Evolutionary conservation across 2,888 invertebrate species (phyloP).

Genomic region (Philereme transversata): DNA sequence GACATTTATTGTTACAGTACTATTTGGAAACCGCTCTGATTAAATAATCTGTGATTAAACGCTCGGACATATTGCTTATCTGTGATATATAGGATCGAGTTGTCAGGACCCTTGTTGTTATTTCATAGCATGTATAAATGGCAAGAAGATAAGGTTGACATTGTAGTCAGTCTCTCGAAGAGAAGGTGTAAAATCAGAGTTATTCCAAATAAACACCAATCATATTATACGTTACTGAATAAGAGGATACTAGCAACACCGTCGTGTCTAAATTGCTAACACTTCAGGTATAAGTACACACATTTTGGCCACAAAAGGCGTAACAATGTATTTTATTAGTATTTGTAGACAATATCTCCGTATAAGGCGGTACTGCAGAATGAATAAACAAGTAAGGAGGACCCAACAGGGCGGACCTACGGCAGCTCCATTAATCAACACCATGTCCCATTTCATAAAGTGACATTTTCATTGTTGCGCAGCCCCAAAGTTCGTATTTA

Average conservation of each 20-base stretch:
- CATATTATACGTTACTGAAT: too few relatives aligned
- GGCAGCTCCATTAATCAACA: conserved; percentile 75
- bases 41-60: conserved; percentile 62
- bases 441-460: conserved; percentile 75
- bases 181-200: too few relatives aligned
- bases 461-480: conserved; percentile 80
- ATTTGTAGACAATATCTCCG: conserved; percentile 19
- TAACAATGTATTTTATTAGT: neutral
- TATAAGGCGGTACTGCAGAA: conserved; percentile 26
- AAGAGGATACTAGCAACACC: too few relatives aligned
- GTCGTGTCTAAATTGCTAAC: too few relatives aligned
- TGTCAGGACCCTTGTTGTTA: conserved; percentile 41
- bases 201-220: too few relatives aligned
- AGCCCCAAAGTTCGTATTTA: conserved; percentile 71
- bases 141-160: neutral
- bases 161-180: too few relatives aligned
- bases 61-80: conserved; percentile 47
- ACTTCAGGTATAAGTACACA: too few relatives aligned
- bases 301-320: too few relatives aligned
- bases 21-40: conserved; percentile 51
- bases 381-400: conserved; percentile 69
- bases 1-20: conserved; percentile 72
- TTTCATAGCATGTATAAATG: neutral
- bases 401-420: conserved; percentile 56
- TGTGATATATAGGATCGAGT: conserved; percentile 42